These are phyloP conservation scores for Peucedramus taeniatus DNA, from an alignment of 2,113 vertebrate species.

Conservation along the genomic window DNA sequence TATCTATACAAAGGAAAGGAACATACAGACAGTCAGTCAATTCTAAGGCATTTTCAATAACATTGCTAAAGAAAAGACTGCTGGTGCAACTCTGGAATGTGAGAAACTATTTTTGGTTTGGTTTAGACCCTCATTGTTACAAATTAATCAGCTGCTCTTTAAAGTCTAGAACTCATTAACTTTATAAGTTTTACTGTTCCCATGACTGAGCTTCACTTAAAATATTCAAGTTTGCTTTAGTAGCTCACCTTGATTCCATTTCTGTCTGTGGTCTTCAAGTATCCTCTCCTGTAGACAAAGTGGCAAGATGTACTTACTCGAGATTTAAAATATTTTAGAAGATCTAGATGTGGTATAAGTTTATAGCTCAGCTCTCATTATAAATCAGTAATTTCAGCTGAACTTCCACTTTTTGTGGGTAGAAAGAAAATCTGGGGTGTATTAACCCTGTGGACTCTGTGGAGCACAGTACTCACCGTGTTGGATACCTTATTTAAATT, in stretches of 20 bases:
- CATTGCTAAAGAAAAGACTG: conserved; percentile 25
- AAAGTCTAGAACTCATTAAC: conserved; percentile 83
- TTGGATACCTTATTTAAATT: not conserved
- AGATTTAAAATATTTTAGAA: not conserved
- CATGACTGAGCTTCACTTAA: conserved; percentile 69
- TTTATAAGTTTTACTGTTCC: conserved; percentile 73
- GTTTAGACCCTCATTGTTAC: conserved; percentile 75
- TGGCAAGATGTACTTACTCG: not conserved
- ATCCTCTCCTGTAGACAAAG: not conserved
- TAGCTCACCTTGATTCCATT: conserved; percentile 21
- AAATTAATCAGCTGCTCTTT: conserved; percentile 80
- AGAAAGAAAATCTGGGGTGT: not conserved
- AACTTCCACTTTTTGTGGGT: not conserved
- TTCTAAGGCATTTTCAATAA: conserved; percentile 12
- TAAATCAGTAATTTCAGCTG: not conserved
- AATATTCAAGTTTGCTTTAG: conserved; percentile 58
- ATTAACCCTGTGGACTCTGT: not conserved
- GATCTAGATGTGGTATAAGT: not conserved
- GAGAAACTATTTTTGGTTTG: conserved; percentile 75
- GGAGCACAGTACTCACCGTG: not conserved
- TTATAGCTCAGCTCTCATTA: not conserved
- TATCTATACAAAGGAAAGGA: not conserved
- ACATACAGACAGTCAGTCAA: not conserved
- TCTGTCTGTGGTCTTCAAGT: not conserved
- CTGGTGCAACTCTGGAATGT: conserved; percentile 69